Percentiles rank a stretch among this genome's conserved stretches.
Evolutionary conservation across 2,797 vertebrate species (phyloP).

Genomic region (Cottoperca gobio): DNA sequence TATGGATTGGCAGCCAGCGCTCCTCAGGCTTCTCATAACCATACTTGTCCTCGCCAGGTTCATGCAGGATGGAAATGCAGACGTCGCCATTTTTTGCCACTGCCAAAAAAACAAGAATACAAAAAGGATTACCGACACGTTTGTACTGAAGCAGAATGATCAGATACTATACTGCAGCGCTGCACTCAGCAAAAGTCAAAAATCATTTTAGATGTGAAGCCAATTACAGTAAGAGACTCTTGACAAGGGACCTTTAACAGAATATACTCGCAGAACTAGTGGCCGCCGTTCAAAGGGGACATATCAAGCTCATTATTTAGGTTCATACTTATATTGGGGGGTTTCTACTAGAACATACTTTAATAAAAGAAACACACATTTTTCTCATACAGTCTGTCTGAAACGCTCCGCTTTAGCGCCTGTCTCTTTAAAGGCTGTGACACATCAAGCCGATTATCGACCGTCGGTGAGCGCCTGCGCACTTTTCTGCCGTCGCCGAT

Average conservation of each 20-base stretch:
- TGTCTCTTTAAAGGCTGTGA: no score
- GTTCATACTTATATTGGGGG: no score
- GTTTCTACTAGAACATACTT: no score
- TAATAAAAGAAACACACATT: no score
- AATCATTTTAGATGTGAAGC: background rate
- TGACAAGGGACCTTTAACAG: background rate
- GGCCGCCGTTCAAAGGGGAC: no score
- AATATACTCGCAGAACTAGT: background rate
- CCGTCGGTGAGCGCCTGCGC: no score
- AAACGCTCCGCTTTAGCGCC: no score
- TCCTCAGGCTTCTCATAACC: slow-evolving; percentile 98
- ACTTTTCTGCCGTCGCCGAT: no score
- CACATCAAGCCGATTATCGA: no score
- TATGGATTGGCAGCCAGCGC: slow-evolving; percentile 97
- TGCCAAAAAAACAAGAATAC: slow-evolving; percentile 59
- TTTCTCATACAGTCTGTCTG: no score
- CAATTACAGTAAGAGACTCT: background rate
- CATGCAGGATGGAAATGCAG: slow-evolving; percentile 98
- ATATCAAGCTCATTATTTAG: no score
- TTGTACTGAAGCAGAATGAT: background rate
- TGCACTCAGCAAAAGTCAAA: background rate
- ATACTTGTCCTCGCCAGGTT: slow-evolving; percentile 98
- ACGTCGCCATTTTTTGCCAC: slow-evolving; percentile 98
- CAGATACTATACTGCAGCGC: background rate
- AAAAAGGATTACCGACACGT: background rate